Conservation (phyloP, 2,797 vertebrate species). For the Podarcis siculus region DNA sequence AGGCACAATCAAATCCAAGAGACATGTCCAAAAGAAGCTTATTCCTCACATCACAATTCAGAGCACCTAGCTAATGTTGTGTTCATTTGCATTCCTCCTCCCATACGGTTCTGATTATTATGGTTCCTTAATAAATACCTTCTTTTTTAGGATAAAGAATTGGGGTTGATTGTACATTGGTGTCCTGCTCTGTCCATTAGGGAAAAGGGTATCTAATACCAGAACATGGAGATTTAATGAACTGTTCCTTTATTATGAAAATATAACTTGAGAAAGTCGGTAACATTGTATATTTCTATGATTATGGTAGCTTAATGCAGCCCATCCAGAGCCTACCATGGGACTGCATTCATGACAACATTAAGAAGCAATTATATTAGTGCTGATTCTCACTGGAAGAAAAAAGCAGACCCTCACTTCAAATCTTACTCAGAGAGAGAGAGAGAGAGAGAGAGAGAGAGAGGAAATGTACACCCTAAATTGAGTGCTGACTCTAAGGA, state of each 20-base stretch:
- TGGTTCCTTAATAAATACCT: not conserved
- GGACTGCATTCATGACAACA: not conserved
- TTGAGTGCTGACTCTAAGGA: not conserved
- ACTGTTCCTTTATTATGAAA: slow-evolving; percentile 10
- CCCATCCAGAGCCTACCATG: not conserved
- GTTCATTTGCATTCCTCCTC: not conserved
- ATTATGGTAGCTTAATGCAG: not conserved
- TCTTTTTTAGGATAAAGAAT: not conserved
- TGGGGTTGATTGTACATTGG: not conserved
- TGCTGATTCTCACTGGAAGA: not conserved
- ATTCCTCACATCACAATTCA: not conserved
- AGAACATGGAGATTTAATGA: slow-evolving; percentile 7
- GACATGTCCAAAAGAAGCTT: not conserved
- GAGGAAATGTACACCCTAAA: not conserved
- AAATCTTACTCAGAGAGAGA: not conserved
- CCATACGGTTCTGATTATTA: not conserved
- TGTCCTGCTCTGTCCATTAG: not conserved
- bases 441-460: not conserved
- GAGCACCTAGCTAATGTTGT: not conserved
- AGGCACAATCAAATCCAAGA: not conserved
- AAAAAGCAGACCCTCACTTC: not conserved
- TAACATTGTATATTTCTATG: not conserved
- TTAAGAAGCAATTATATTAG: slow-evolving; percentile 6
- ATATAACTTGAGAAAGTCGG: not conserved
- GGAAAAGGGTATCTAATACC: not conserved